These are phyloP conservation scores for Tragelaphus scriptus DNA, from an alignment of 2,113 vertebrate genomes.

Conservation along the genomic window DNA sequence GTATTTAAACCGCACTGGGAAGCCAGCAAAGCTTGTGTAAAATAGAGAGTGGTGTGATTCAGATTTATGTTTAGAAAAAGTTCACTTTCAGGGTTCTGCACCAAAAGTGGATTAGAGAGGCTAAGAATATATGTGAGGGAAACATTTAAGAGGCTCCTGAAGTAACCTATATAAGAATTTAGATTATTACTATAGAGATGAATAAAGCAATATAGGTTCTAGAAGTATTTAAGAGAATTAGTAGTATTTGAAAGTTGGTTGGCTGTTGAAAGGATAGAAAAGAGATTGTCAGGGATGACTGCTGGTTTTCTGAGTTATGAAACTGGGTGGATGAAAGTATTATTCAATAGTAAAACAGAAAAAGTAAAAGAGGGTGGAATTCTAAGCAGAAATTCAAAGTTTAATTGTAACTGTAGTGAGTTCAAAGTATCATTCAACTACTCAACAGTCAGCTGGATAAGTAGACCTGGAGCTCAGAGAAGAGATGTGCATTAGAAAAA, in stretches of 20 bases:
- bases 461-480: neutral
- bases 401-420: neutral
- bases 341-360: neutral
- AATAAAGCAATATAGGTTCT: neutral
- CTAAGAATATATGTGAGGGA: neutral
- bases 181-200: neutral
- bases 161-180: neutral
- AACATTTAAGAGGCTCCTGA: neutral
- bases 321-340: neutral
- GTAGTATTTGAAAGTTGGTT: neutral
- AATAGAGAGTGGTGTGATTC: neutral
- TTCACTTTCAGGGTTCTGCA: neutral
- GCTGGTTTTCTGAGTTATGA: neutral
- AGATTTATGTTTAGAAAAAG: neutral
- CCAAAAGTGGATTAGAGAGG: neutral
- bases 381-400: neutral
- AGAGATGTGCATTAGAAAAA: neutral
- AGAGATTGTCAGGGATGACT: neutral
- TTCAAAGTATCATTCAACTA: neutral
- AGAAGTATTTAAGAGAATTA: conserved; percentile 11
- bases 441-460: neutral
- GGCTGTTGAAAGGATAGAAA: neutral
- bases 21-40: neutral
- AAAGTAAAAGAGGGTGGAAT: neutral
- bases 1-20: neutral